Base-by-base conservation (phyloP, 2,888 invertebrate species). In the Cheilosia vernalis region DNA sequence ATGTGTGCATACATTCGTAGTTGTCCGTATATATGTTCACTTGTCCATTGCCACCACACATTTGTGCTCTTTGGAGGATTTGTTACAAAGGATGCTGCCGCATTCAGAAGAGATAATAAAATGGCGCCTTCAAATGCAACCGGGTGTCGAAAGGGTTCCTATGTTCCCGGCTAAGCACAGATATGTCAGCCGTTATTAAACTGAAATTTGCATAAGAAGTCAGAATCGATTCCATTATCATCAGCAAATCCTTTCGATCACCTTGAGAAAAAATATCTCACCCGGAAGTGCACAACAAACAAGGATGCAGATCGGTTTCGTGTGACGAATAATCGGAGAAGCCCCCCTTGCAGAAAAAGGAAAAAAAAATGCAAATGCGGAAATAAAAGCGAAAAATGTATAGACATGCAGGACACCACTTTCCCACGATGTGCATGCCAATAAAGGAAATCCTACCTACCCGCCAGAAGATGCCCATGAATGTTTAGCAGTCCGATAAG, bases 341-440 rank as follows among this genome's bases (percentile, higher is more conserved):
- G 37, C 9, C 37, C 24, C 21, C 30, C 4, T 58, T 66, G 80
- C 73, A 47, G 3, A 13, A 37, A 66, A 42, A 37, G 7, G 2
- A 55, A 27, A 47, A 64, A 64, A 66, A 79, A 73, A 73, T 74
- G 74, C 69, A 79, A 79, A 84, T 73, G 73, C 66, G 27, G 70
- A 82, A 76, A 64, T 82, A 51, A 73, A 60, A 73, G 44, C 10
- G 13, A 63, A 37, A 66, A 76, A 53, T n/a, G 17, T 49, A 7
- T 17, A 27, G 37, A 10, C n/a, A 64, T 72, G 56, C 58, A 72
- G 64, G 61, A 58, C 69, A 58, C 30, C 33, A 70, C 64, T 79
- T 84, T 84, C 84, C 84, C 84, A 84, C 84, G 84, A 78, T 83
- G 49, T 55, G 19, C 47, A 77, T 78, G 72, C 72, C 66, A 66